These are phyloP conservation scores for Apis florea DNA, from an alignment of 1,140 invertebrate genomes.

Conservation along the genomic window DNA sequence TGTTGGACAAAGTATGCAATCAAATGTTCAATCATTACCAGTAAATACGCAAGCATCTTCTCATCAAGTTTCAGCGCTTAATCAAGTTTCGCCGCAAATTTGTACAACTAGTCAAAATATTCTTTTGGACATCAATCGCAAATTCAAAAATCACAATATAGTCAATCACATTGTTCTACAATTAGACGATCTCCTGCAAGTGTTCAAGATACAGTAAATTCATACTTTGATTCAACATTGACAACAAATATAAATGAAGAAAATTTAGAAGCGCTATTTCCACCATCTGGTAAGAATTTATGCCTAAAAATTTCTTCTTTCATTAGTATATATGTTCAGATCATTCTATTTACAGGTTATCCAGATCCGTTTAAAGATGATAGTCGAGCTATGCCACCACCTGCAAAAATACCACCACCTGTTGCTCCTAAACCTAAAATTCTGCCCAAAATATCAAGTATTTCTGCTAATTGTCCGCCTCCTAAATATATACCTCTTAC, in stretches of 20 bases:
- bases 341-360: slow-evolving; percentile 69
- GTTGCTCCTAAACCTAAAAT: slow-evolving; percentile 75
- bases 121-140: slow-evolving; percentile 65
- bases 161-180: slow-evolving; percentile 76
- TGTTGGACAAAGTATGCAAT: slow-evolving; percentile 48
- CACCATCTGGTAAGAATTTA: slow-evolving; percentile 74
- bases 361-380: slow-evolving; percentile 80
- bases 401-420: slow-evolving; percentile 76
- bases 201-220: slow-evolving; percentile 71
- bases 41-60: slow-evolving; percentile 61
- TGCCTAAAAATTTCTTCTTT: background rate
- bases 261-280: slow-evolving; percentile 79
- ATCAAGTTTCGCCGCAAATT: slow-evolving; percentile 71
- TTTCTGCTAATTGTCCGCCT: slow-evolving; percentile 63
- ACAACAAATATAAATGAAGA: slow-evolving; percentile 66
- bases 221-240: slow-evolving; percentile 72
- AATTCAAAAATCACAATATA: slow-evolving; percentile 64
- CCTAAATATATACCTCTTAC: slow-evolving; percentile 68
- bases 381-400: slow-evolving; percentile 71
- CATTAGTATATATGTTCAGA: background rate
- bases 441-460: slow-evolving; percentile 71
- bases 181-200: slow-evolving; percentile 76
- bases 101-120: slow-evolving; percentile 71
- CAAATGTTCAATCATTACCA: slow-evolving; percentile 53
- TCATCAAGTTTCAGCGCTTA: slow-evolving; percentile 65